Base-by-base conservation (phyloP, 1,140 invertebrate genomes). In the Formica selysi region DNA sequence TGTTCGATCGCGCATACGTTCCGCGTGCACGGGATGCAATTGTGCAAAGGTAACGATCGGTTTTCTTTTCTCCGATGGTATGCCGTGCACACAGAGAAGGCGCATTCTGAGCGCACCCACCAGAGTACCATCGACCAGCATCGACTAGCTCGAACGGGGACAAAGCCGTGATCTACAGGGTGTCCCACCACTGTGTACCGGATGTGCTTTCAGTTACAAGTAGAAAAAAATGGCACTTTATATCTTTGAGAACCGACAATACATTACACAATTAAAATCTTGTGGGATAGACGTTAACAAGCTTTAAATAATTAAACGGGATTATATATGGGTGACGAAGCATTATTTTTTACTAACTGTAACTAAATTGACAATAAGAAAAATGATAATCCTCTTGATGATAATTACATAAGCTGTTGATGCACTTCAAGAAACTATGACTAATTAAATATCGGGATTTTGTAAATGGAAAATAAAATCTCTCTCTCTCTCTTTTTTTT, bases 91-190 rank as follows among this genome's bases (percentile, higher is more conserved):
- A 51, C 48, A 51, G 90, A 91, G 88, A 92, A 91, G 92, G 92
- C 90, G 92, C 92, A 92, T 93, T 93, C 91, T 93, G 86, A 93
- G 92, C 92, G 92, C 92, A 93, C 92, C 92, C 92, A 93, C 88
- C 76, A 85, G 74, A 83, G 79, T 83, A 83, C 68, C 79, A 83
- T 83, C 68, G 79, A 83, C 70, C 73, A 57, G 62, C 76, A n/a
- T 73, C 68, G 67, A 67, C 79, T 54, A 83, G 54, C 79, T 83
- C 54, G 68, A 83, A 83, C 79, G 68, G 79, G 79, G 79, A 83
- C 79, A 83, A 74, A 83, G 79, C 61, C 68, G 54, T 32, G 54
- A 83, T 74, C 79, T 83, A 83, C 51, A 83, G 79, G 79, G 79
- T 83, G 79, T 83, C 68, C 11, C 68, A 62, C 79, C 54, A 83